Base-by-base conservation (phyloP, 1,140 invertebrate species). In the Armadillidium nasatum region DNA sequence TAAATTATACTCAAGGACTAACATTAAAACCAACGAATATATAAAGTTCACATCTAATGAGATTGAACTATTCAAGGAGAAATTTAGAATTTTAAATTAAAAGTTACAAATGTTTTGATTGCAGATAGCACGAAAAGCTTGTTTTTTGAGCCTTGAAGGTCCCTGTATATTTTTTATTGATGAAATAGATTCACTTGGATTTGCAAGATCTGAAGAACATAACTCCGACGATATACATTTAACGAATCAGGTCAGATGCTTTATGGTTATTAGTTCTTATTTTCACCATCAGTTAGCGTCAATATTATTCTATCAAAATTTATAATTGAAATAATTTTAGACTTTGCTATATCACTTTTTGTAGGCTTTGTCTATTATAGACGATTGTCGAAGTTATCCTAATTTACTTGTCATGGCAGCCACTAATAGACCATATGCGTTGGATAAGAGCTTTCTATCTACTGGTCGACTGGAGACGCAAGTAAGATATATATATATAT, bases 131-230 rank as follows among this genome's bases (percentile, higher is more conserved):
- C 73, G 69, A 13, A 21, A 70, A 70, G 68, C 68, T 11, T 33
- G 23, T 22, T 22, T 1, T 13, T 33, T 70, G 6, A 70, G 68
- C 68, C 10, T 3, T 4, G 68, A 70, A 70, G 68, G 1, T 11
- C 4, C 11, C 11, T 11, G 11, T 11, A 23, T 70, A 11, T 70
- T 70, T 21, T 70, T 70, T 70, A 22, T 70, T 21, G 68, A 70
- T 70, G 68, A 70, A 70, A 21, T 70, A 13, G 68, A 70, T 70
- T 70, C 68, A 70, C 15, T 70, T 33, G 10, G 11, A 11, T 23
- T 21, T 22, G 11, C 6, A 33, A 70, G 23, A 10, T 15, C 68
- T 21, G 15, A 11, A 15, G 68, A 70, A 22, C 21, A 2, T 21
- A 21, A 23, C 4, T 3, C 21, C 0, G 19, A 70, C 4, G 68